Base-by-base conservation (phyloP, 2,888 invertebrate genomes). In the Lamellibrachia satsuma region DNA sequence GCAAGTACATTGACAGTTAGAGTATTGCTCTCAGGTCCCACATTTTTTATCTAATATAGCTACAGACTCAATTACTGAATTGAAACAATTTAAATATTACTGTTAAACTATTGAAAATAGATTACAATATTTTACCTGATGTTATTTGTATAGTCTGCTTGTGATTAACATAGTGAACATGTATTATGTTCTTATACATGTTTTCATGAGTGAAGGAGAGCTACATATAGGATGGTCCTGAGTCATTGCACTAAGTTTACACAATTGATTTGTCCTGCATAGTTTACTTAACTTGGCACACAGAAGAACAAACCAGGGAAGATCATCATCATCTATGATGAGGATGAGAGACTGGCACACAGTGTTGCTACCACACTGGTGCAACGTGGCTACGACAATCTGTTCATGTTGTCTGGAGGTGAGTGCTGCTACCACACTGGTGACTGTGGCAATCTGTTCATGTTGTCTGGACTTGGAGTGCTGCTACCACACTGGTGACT, bases 371-470 rank as follows among this genome's bases (percentile, higher is more conserved):
- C 96, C 4, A 97, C 97, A 0, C 94, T 97, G 92, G 96, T 97
- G 2, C 96, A 97, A 95, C 95, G 97, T 92, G 97, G 97, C 0
- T 97, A 97, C 94, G 97, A 97, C 92, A 97, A 97, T 94, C 94
- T 97, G 11, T 97, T 97, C 94, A 94, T 97, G 94, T 95, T 97
- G n/a, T 97, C 97, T 92, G 97, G 97, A 93, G 97, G 97, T 96
- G 93, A 94, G 95, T 90, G 7, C 60, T 15, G n/a, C 9, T 91
- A 92, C 52, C 52, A 92, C 51, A 39, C 9, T 27, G 39, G 39
- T 39, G 39, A 39, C 39, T 39, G 39, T 39, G 39, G 1, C 39
- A 39, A 39, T 39, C 39, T 39, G 39, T 39, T 39, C 39, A 39
- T 39, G 39, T 39, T 39, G 39, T 39, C 39, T 39, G n/a, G n/a